Evolutionary conservation across 2,113 vertebrate genomes (phyloP).

Genomic region (Suncus etruscus): DNA sequence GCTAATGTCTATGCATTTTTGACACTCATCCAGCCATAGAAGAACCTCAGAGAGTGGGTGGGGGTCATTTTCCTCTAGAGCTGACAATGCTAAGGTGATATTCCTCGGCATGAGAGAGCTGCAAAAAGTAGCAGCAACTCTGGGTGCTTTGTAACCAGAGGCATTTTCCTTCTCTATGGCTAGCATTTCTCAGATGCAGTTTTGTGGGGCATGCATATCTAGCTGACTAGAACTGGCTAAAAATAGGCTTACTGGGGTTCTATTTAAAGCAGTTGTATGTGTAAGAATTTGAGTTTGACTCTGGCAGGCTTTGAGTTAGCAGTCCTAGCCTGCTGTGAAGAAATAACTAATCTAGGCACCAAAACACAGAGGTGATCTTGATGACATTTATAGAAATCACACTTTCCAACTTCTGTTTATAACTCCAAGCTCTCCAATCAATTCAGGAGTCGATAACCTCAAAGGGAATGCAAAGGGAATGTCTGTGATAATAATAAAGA

Average conservation of each 20-base stretch:
- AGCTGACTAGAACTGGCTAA: not conserved
- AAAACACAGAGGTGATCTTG: not conserved
- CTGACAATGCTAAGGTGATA: not conserved
- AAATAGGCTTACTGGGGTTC: not conserved
- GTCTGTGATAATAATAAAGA: not conserved
- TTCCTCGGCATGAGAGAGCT: not conserved
- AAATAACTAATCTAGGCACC: not conserved
- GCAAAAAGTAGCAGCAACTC: not conserved
- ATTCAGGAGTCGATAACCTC: not conserved
- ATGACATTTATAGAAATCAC: not conserved
- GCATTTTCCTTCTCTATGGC: not conserved
- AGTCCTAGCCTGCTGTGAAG: not conserved
- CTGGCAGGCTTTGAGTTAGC: not conserved
- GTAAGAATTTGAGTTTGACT: not conserved
- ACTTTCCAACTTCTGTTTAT: not conserved
- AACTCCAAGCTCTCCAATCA: not conserved
- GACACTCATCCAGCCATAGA: no score
- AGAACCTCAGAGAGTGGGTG: no score
- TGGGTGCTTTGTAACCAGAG: not conserved
- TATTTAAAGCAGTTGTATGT: not conserved
- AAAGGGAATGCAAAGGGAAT: conserved; percentile 1
- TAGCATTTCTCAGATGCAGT: not conserved
- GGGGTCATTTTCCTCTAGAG: no score
- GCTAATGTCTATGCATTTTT: no score
- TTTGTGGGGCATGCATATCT: not conserved